Conservation (phyloP, 2,797 vertebrate species). For the Furcifer pardalis region DNA sequence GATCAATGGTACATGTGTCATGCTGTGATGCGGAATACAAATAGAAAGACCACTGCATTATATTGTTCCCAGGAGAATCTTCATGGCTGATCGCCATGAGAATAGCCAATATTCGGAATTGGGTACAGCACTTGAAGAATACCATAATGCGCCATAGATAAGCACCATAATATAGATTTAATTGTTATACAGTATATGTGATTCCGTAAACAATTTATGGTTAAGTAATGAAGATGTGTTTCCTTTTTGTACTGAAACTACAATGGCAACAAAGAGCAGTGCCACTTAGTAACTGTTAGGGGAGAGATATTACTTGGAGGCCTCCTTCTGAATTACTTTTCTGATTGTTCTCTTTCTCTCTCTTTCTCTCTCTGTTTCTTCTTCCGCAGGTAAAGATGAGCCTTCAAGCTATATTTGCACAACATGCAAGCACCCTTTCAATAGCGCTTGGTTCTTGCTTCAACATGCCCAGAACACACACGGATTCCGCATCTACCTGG, state of each 20-base stretch:
- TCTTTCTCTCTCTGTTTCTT: slow-evolving; percentile 19
- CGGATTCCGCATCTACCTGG: slow-evolving; percentile 97
- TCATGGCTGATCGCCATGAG: too few relatives aligned
- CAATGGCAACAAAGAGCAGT: slow-evolving; percentile 42
- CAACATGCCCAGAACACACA: slow-evolving; percentile 98
- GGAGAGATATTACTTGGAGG: slow-evolving; percentile 47
- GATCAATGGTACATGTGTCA: too few relatives aligned
- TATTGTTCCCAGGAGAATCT: too few relatives aligned
- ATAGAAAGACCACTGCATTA: too few relatives aligned
- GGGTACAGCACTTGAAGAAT: too few relatives aligned
- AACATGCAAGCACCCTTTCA: slow-evolving; percentile 97
- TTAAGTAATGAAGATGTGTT: not conserved
- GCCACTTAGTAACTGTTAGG: slow-evolving; percentile 61
- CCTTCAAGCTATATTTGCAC: slow-evolving; percentile 98
- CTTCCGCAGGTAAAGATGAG: slow-evolving; percentile 88
- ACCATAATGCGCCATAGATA: not conserved
- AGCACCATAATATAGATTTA: not conserved
- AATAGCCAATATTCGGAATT: too few relatives aligned
- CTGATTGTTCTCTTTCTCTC: slow-evolving; percentile 69
- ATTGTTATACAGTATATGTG: not conserved
- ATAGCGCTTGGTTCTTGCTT: slow-evolving; percentile 98
- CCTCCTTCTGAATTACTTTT: slow-evolving; percentile 50
- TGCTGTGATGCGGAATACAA: too few relatives aligned
- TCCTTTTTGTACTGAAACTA: not conserved
- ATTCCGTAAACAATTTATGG: not conserved